Base-by-base conservation (phyloP, 2,113 vertebrate species). In the Lepidothrix coronata region DNA sequence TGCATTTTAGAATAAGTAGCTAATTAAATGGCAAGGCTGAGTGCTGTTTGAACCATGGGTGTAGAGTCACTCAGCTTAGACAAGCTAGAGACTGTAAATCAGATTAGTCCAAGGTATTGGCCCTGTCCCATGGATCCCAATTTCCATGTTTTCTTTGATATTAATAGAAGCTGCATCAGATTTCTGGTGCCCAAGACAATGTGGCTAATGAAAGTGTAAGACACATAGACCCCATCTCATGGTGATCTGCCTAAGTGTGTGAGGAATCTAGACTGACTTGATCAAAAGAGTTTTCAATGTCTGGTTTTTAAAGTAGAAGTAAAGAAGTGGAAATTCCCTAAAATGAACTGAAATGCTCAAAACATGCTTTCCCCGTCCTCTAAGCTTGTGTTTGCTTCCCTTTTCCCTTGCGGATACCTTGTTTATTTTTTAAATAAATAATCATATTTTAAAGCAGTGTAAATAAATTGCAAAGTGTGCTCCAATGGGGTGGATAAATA, bases 381-480 rank as follows among this genome's bases (percentile, higher is more conserved):
- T 95, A 91, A 28, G 33, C 63, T 94, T 97, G 82, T 95, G 75
- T 97, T 97, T 97, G 75, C 71, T 96, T 97, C 67, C 41, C 20
- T 91, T 87, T 84, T 93, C 84, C 93, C 91, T 85, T 93, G 61
- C 91, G 83, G 61, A 89, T 92, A 93, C 96, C 95, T 96, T 97
- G 91, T 97, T 93, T 89, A 93, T 88, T 96, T 96, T 95, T 94
- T 83, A 96, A 95, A 96, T 89, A 96, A 94, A 96, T 94, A 96
- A 95, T 93, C 80, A 73, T 95, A 94, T 95, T 98, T 97, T 97
- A 88, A 96, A 97, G 95, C 85, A 90, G 94, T 95, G 85, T 96
- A 96, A 96, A 97, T 95, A 96, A 93, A 96, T 97, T 95, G 95
- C 85, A 70, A 81, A 94, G 35, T 88, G 59, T 89, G 94, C 82